phyloP scores from a whole-genome alignment of 2,797 vertebrate species.

The Echiichthys vipera region DNA sequence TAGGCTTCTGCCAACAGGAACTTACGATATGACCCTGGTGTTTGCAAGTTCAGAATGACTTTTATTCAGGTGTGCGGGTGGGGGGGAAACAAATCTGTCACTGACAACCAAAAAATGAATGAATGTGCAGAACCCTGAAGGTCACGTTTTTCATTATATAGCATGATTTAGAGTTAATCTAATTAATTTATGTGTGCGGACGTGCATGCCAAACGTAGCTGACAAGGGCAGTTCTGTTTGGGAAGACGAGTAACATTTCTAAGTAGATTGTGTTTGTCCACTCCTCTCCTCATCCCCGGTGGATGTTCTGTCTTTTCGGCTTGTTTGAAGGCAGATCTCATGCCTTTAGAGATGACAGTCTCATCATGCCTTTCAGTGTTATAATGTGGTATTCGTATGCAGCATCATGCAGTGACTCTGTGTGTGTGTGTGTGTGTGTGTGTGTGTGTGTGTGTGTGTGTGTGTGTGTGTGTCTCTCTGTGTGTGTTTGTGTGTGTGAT shows the following conservation, averaged over 20 bases:
- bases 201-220: slow-evolving; percentile 16
- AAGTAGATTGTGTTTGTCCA: slow-evolving; percentile 53
- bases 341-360: slow-evolving; percentile 62
- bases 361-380: slow-evolving; percentile 51
- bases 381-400: slow-evolving; percentile 81
- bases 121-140: not conserved
- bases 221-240: slow-evolving; percentile 13
- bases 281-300: slow-evolving; percentile 21
- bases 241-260: slow-evolving; percentile 38
- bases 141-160: not conserved
- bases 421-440: slow-evolving; percentile 3
- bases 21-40: slow-evolving; percentile 19
- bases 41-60: not conserved
- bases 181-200: slow-evolving; percentile 20
- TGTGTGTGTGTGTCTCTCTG: not conserved
- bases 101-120: not conserved
- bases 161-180: slow-evolving; percentile 18
- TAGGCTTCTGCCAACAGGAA: slow-evolving; percentile 1
- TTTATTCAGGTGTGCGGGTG: not conserved
- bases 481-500: not conserved
- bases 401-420: slow-evolving; percentile 60
- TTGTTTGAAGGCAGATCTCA: slow-evolving; percentile 41
- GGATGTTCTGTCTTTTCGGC: slow-evolving; percentile 17
- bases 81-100: not conserved
- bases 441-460: not conserved